Evolutionary conservation across 1,140 invertebrate genomes (phyloP), one percentile per base, ranked within the genome.

Genomic region (Mamestra configurata): DNA sequence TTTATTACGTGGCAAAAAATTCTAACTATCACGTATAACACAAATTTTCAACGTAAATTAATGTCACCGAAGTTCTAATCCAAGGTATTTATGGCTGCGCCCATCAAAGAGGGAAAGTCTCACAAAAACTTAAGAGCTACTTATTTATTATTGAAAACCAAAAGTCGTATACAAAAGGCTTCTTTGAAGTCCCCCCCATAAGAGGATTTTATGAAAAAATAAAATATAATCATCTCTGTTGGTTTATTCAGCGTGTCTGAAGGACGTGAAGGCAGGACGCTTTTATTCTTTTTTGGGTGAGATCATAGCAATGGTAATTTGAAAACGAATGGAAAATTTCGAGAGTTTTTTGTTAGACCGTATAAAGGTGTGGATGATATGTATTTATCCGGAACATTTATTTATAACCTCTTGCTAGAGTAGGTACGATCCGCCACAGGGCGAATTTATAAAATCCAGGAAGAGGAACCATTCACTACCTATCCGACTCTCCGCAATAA

Each of bases 181-280:
- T 11, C 46, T 71, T 71, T 71, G 43, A 71, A 49, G 68, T 71
- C 24, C 64, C 35, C 24, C 64, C 35, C 53, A 61, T 75, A 76
- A 77, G 59, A 80, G 49, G 43, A 64, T 66, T 77, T 77, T 51
- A 61, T 61, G 57, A 22, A 51, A 46, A 64, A 64, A 66, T 68
- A 37, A 51, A 77, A 66, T 37, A 53, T 37, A 53, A 51, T 72
- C 51, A 72, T 72, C 22, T 40, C 61, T 66, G 27, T 37, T 55
- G 13, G 43, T 55, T 55, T 51, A 51, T n/a, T 70, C 66, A 51
- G 20, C 15, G 43, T 27, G 11, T 31, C 18, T 70, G 43, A 43
- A 66, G 35, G 35, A 22, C 61, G 35, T 24, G 37, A 20, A 20
- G 35, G 61, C 61, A n/a, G 61, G 20, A 0, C 1, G 4, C 1